These are phyloP conservation scores for Bombyx mandarina DNA, from an alignment of 1,140 invertebrate species.

Conservation along the genomic window DNA sequence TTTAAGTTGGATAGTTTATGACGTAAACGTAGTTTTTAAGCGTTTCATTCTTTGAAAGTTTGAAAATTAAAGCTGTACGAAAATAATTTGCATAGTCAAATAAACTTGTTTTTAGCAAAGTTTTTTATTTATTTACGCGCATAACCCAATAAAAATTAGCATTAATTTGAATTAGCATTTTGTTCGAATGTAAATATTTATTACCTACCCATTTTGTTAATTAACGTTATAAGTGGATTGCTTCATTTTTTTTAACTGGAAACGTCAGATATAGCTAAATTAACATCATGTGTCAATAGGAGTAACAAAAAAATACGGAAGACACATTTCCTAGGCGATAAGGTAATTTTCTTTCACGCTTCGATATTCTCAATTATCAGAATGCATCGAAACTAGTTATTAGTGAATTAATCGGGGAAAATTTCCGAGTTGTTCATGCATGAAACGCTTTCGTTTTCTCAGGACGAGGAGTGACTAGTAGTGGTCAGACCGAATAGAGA, in stretches of 20 bases:
- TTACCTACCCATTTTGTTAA: no score
- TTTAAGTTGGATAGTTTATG: conserved; percentile 53
- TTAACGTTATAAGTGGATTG: no score
- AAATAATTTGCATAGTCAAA: conserved; percentile 59
- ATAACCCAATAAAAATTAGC: no score
- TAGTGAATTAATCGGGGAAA: conserved; percentile 54
- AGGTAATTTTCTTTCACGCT: conserved; percentile 27
- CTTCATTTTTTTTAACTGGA: no score
- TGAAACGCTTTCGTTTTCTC: conserved; percentile 65
- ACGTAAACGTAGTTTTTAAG: conserved; percentile 43
- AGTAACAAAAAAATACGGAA: conserved; percentile 20
- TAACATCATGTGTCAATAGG: not conserved
- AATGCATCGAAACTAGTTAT: conserved; percentile 35
- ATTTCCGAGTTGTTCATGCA: conserved; percentile 44
- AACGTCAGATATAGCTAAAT: no score
- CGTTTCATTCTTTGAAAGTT: conserved; percentile 48
- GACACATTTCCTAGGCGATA: conserved; percentile 17
- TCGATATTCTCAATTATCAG: conserved; percentile 38
- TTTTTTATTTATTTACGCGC: no score
- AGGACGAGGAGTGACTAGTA: conserved; percentile 34
- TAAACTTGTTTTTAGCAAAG: conserved; percentile 53
- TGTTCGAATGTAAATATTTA: no score
- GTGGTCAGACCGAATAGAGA: conserved; percentile 13
- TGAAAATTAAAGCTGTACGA: conserved; percentile 49
- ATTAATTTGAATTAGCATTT: no score